A percentile compares a stretch with the other conserved stretches of the same genome.
These are phyloP conservation scores for Montipora sp. DNA, from an alignment of 64 coral and sea anemone species.

Conservation along the genomic window DNA sequence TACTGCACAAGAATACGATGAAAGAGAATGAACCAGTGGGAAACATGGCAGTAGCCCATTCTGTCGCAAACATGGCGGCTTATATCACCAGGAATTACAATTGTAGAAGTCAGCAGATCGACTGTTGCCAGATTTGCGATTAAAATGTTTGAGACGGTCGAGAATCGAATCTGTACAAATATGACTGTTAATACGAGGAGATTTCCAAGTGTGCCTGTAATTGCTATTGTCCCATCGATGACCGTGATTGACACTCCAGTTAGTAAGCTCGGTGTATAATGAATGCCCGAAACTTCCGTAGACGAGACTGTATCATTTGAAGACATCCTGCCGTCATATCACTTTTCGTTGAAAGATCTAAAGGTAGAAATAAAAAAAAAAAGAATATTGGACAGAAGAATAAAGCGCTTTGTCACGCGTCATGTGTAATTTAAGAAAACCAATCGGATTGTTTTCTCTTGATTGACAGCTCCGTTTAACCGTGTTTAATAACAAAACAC, in stretches of 20 bases:
- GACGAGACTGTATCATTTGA: not conserved
- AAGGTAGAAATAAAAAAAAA: not conserved
- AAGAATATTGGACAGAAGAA: not conserved
- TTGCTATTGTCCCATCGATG: slow-evolving; percentile 26
- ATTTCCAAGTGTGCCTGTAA: slow-evolving; percentile 23
- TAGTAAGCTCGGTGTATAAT: not conserved
- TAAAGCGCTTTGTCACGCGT: not conserved
- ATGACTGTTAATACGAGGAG: slow-evolving; percentile 34
- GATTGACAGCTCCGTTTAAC: too few species aligned
- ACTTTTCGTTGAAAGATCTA: not conserved
- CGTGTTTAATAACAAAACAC: too few species aligned
- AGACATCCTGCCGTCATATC: not conserved
- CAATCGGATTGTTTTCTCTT: too few species aligned
- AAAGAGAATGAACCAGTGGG: not conserved
- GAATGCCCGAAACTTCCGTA: not conserved
- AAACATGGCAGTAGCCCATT: slow-evolving; percentile 9
- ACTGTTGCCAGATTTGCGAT: slow-evolving; percentile 14
- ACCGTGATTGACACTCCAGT: not conserved
- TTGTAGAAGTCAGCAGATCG: not conserved
- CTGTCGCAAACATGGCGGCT: slow-evolving; percentile 8
- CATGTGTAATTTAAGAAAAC: too few species aligned
- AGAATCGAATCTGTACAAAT: slow-evolving; percentile 31
- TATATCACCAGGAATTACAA: slow-evolving; percentile 32
- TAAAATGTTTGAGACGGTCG: slow-evolving; percentile 39
- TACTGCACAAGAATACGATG: slow-evolving; percentile 16